Base-by-base conservation (phyloP, 1,140 invertebrate genomes). In the Bombus vancouverensis region DNA sequence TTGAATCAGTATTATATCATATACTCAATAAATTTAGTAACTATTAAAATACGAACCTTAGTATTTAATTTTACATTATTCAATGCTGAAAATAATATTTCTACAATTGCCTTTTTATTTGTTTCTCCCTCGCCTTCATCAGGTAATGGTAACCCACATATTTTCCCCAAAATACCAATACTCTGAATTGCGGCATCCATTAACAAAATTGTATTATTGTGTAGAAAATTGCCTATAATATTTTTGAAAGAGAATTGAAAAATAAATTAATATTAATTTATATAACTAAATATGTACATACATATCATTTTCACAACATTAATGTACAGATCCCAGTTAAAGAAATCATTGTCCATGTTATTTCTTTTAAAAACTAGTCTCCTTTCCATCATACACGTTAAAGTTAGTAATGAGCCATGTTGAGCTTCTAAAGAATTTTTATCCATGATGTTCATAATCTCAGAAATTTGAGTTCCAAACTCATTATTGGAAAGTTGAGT, bases 91-190 rank as follows among this genome's bases (percentile, higher is more conserved):
- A 97, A 96, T 68, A 97, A 92, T 80, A 95, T 95, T 75, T 96
- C 96, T 22, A 97, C 95, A 53, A 97, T 90, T 72, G 94, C 94
- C 81, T 96, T 95, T 91, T 97, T 97, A 1, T 95, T 96, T 13
- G 95, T 89, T 34, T 95, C 94, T 39, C 92, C 92, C 59, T 93
- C 94, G 87, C 95, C 93, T 87, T 96, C 96, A 88, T 95, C 93
- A 9, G 95, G 89, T 66, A 98, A 93, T 2, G 97, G 97, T 42
- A 98, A 92, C 28, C 96, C 92, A 76, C 95, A 95, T 86, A 96
- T 96, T 89, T 97, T 96, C 37, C 96, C 97, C 44, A 98, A 96
- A 62, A 97, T 94, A 28, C 97, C 97, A 72, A 98, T 93, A 34
- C 97, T 96, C 81, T 96, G 94, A 90, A 96, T 96, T 3, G 97